A percentile compares a stretch with the other conserved stretches of the same genome.
These are phyloP conservation scores for Lordiphosa stackelbergi DNA, from an alignment of 1,140 invertebrate genomes.

Conservation along the genomic window DNA sequence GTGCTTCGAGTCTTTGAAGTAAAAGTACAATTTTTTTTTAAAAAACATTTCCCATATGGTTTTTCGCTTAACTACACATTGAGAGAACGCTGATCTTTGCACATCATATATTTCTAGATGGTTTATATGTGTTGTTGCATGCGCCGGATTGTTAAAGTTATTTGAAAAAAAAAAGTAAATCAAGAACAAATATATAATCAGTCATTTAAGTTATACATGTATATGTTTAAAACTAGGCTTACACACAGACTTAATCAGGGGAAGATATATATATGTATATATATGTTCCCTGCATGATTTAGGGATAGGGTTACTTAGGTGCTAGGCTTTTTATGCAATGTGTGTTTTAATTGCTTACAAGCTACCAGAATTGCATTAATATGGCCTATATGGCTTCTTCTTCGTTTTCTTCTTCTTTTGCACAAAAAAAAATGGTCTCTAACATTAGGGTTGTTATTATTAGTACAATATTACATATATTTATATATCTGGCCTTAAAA, in stretches of 20 bases:
- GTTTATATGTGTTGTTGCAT: background rate
- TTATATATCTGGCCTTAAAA: constrained; percentile 24
- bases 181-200: constrained; percentile 68
- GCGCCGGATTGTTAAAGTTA: constrained; percentile 28
- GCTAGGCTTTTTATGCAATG: constrained; percentile 12
- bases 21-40: constrained; percentile 17
- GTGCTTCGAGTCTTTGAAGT: constrained; percentile 70
- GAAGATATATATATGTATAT: constrained; percentile 10
- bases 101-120: background rate
- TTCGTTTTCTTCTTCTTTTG: background rate
- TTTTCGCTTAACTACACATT: background rate
- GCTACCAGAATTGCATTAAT: constrained; percentile 65
- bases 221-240: constrained; percentile 42
- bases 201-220: constrained; percentile 67
- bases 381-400: constrained; percentile 56
- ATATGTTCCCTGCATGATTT: constrained; percentile 8
- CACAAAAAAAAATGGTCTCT: constrained; percentile 14
- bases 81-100: constrained; percentile 1
- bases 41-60: background rate
- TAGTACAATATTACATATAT: constrained; percentile 10
- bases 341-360: constrained; percentile 30
- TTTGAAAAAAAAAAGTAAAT: constrained; percentile 27
- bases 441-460: background rate
- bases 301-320: constrained; percentile 11
- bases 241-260: constrained; percentile 13